These are phyloP conservation scores for Microcebus lehilahytsara DNA, from an alignment of 2,113 vertebrate genomes.

Conservation along the genomic window DNA sequence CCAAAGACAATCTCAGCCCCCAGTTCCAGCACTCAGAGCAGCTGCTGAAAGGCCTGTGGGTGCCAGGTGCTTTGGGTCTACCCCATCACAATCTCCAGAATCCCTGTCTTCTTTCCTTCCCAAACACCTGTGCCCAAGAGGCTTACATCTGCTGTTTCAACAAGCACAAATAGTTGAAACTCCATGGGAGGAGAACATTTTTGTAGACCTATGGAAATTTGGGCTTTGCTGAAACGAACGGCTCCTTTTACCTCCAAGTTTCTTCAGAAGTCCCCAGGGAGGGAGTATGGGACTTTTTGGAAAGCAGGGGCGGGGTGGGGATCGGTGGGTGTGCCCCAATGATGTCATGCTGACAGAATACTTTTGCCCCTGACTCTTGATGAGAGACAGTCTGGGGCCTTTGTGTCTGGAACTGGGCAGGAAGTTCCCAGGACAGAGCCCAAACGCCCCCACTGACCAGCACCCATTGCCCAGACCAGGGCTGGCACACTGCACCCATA, in stretches of 20 bases:
- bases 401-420: neutral
- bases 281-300: neutral
- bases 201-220: neutral
- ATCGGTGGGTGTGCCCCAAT: neutral
- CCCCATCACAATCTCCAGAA: neutral
- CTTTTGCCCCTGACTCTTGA: neutral
- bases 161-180: neutral
- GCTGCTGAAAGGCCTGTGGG: neutral
- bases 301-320: neutral
- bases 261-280: neutral
- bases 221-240: neutral
- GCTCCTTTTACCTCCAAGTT: neutral
- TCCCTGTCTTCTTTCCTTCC: neutral
- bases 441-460: too few relatives aligned
- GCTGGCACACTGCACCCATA: neutral
- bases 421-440: neutral
- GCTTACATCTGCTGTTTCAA: neutral
- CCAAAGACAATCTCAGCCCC: neutral
- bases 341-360: neutral
- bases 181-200: neutral
- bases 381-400: neutral
- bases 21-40: neutral
- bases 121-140: neutral
- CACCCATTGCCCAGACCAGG: neutral
- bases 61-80: neutral